These are phyloP conservation scores for Microctonus aethiopoides DNA, from an alignment of 2,888 invertebrate genomes.

Conservation along the genomic window DNA sequence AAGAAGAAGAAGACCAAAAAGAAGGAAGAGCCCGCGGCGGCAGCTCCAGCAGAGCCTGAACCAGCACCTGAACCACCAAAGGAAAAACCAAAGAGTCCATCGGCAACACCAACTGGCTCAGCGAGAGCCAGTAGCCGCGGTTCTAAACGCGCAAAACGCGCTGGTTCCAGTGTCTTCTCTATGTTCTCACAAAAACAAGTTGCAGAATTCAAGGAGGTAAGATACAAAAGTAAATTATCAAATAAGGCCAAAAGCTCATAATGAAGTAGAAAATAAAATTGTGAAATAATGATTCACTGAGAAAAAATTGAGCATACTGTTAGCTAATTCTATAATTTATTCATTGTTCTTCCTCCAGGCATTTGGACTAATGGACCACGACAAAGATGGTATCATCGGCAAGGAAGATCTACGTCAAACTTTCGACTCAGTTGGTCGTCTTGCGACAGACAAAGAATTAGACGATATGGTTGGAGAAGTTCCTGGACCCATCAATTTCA, in stretches of 20 bases:
- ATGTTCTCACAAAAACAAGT: constrained; percentile 97
- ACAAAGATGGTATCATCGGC: constrained; percentile 91
- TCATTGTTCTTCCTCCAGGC: constrained; percentile 71
- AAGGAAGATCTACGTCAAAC: constrained; percentile 92
- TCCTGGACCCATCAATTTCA: constrained; percentile 94
- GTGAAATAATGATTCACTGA: too few relatives aligned
- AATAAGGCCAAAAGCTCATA: too few relatives aligned
- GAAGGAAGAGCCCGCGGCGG: constrained; percentile 77
- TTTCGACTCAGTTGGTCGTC: constrained; percentile 91
- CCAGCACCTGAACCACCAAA: constrained; percentile 79
- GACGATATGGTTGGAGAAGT: constrained; percentile 90
- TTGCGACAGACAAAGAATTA: constrained; percentile 90
- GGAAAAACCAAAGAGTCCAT: constrained; percentile 71
- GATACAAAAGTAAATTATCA: constrained; percentile 33
- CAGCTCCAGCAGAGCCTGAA: constrained; percentile 77
- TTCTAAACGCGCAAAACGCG: constrained; percentile 83
- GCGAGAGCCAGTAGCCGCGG: constrained; percentile 84
- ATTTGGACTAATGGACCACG: constrained; percentile 95
- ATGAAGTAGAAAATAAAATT: too few relatives aligned
- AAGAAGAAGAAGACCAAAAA: constrained; percentile 81
- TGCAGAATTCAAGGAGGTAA: constrained; percentile 94
- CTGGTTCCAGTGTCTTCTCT: constrained; percentile 96
- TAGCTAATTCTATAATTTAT: neutral
- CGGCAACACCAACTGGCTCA: constrained; percentile 69
- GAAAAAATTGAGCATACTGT: too few relatives aligned